Conservation (phyloP, 2,797 vertebrate genomes). For the Thaleichthys pacificus region DNA sequence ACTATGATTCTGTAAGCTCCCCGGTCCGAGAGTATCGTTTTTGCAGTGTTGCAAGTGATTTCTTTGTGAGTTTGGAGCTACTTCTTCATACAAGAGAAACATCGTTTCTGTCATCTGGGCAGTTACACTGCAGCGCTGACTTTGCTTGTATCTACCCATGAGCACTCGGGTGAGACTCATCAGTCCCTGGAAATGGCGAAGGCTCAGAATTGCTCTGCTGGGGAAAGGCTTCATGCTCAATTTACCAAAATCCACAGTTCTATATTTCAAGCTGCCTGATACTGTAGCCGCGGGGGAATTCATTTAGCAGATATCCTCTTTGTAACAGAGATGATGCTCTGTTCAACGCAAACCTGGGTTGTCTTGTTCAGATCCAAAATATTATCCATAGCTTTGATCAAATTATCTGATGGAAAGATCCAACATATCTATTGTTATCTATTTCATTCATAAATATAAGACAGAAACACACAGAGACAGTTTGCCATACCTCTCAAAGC, state of each 20-base stretch:
- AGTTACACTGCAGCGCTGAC: neutral
- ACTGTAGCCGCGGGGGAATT: neutral
- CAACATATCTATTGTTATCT: neutral
- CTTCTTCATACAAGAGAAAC: neutral
- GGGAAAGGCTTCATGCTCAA: conserved; percentile 9
- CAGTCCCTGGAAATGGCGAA: conserved; percentile 10
- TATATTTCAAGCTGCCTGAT: conserved; percentile 18
- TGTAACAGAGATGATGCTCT: neutral
- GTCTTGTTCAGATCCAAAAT: neutral
- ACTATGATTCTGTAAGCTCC: no score
- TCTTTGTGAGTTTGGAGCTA: neutral
- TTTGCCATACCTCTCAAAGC: conserved; percentile 92
- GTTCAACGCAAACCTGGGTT: neutral
- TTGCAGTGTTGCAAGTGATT: neutral
- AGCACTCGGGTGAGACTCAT: conserved; percentile 21
- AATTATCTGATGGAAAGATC: neutral
- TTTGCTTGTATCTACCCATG: conserved; percentile 13
- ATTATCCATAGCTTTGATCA: neutral
- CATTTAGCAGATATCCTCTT: neutral
- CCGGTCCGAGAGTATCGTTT: no score
- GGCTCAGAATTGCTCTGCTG: neutral
- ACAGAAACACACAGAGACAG: neutral
- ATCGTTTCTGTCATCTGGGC: neutral
- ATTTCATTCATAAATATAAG: neutral
- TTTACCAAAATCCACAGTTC: conserved; percentile 23